phyloP scores from a whole-genome alignment of 2,113 vertebrate genomes.

The Strigops habroptila region DNA sequence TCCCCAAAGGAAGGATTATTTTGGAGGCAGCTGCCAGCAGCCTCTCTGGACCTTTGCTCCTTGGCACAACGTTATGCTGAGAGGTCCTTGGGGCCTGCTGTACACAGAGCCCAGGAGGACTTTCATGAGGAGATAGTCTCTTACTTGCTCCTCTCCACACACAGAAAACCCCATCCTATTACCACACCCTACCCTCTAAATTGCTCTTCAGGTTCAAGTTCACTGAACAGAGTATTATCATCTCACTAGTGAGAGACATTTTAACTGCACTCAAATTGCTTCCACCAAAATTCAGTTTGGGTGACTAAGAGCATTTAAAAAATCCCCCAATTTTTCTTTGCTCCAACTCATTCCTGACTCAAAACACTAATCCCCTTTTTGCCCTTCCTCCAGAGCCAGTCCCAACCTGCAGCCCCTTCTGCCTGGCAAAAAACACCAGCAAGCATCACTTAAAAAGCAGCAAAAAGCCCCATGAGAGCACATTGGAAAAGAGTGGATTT shows the following conservation, averaged over 20 bases:
- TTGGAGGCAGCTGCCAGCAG: neutral
- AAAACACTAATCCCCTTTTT: constrained; percentile 65
- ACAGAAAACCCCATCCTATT: neutral
- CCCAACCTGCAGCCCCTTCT: constrained; percentile 47
- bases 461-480: neutral
- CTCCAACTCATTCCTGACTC: constrained; percentile 56
- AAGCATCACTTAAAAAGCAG: constrained; percentile 4
- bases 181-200: neutral
- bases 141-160: neutral
- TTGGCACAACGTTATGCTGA: rapidly evolving
- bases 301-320: constrained; percentile 38
- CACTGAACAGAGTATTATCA: neutral
- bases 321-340: neutral
- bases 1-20: neutral
- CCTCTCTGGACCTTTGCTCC: neutral
- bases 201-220: neutral
- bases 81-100: neutral
- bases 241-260: neutral
- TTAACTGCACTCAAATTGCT: neutral
- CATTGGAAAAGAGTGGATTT: neutral
- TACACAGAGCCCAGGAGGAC: neutral
- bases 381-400: constrained; percentile 43
- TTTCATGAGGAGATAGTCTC: neutral
- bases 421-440: neutral
- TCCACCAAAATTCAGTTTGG: constrained; percentile 16